Percentiles rank a stretch among this genome's conserved stretches.
Evolutionary conservation across 1,140 invertebrate species (phyloP).

Genomic region (Reticulitermes speratus): DNA sequence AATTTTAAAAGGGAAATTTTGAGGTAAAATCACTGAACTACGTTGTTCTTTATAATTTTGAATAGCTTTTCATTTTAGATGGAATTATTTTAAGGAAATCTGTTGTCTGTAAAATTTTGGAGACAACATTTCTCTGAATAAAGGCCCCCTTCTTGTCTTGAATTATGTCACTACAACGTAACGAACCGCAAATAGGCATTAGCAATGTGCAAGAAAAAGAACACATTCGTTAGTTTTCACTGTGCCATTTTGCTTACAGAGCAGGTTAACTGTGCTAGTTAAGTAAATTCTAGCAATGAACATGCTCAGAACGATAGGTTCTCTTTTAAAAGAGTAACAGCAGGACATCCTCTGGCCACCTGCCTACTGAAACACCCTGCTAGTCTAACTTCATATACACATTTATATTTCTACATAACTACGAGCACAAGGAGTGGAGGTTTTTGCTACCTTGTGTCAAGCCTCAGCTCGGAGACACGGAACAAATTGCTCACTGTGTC

Average conservation of each 20-base stretch:
- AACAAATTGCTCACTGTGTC: slow-evolving; percentile 22
- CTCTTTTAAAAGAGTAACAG: neutral
- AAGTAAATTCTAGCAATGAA: neutral
- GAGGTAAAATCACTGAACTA: too few species aligned
- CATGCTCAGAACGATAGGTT: neutral
- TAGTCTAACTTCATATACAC: neutral
- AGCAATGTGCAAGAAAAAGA: too few species aligned
- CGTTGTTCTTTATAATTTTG: too few species aligned
- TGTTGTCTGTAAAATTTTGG: too few species aligned
- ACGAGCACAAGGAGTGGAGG: neutral
- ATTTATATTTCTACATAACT: slow-evolving; percentile 10
- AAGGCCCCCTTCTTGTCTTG: too few species aligned
- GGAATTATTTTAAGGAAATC: too few species aligned
- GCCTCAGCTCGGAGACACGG: neutral
- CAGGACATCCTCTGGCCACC: neutral
- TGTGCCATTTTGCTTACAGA: neutral
- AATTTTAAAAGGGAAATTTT: too few species aligned
- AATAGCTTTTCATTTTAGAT: too few species aligned
- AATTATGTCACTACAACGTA: too few species aligned
- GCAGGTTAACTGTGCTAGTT: neutral
- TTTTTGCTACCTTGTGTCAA: slow-evolving; percentile 25
- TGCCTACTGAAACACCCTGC: neutral
- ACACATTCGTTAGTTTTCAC: neutral
- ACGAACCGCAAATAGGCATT: too few species aligned
- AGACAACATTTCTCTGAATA: too few species aligned